phyloP scores from a whole-genome alignment of 2,888 invertebrate species.

The Conchocele bisecta region DNA sequence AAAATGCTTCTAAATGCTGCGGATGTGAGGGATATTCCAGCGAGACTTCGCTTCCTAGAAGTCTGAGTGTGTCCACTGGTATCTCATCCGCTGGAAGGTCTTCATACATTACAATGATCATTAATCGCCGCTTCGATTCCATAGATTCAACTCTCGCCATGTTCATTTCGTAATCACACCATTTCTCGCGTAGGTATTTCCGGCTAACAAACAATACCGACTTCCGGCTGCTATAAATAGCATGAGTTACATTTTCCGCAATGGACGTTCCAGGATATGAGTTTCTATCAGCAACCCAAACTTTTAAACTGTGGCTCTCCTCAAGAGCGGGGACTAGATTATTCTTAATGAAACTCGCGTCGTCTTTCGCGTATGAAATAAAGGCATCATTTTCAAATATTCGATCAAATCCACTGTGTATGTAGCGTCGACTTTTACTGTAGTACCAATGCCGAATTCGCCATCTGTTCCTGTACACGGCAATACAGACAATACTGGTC shows the following conservation, averaged over 20 bases:
- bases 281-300: slow-evolving; percentile 52
- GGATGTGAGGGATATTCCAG: slow-evolving; percentile 36
- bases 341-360: slow-evolving; percentile 40
- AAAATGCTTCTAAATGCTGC: slow-evolving; percentile 38
- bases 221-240: slow-evolving; percentile 46
- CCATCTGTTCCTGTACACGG: slow-evolving; percentile 48
- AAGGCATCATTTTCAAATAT: slow-evolving; percentile 56
- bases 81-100: slow-evolving; percentile 13
- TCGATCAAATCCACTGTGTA: slow-evolving; percentile 36
- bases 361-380: slow-evolving; percentile 43
- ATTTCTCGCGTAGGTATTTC: slow-evolving; percentile 36
- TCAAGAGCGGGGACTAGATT: slow-evolving; percentile 46
- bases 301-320: slow-evolving; percentile 13
- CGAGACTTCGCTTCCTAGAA: slow-evolving; percentile 18
- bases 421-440: slow-evolving; percentile 26
- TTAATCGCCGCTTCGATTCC: slow-evolving; percentile 23
- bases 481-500: background rate
- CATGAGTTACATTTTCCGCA: slow-evolving; percentile 54
- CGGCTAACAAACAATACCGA: slow-evolving; percentile 42
- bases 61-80: slow-evolving; percentile 23
- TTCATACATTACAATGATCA: slow-evolving; percentile 49
- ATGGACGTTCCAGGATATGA: slow-evolving; percentile 42
- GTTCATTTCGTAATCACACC: slow-evolving; percentile 58
- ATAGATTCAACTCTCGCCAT: slow-evolving; percentile 50
- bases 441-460: slow-evolving; percentile 50